Percentiles rank a stretch among this genome's conserved stretches.
Evolutionary conservation across 1,140 invertebrate species (phyloP).

Genomic region (Procambarus clarkii): DNA sequence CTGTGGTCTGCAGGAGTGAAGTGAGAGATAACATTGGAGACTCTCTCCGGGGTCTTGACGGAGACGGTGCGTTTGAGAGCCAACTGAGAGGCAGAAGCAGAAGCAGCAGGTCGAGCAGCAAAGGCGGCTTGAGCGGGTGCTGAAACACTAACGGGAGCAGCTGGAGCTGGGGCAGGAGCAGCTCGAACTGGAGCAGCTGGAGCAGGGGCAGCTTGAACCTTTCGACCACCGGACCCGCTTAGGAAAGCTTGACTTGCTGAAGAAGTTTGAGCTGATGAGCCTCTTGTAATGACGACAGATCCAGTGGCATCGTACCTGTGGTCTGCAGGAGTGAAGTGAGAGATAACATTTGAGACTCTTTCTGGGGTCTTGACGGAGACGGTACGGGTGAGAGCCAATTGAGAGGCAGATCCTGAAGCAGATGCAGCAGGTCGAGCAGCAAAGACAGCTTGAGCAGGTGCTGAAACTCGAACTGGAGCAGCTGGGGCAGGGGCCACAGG

Average conservation of each 20-base stretch:
- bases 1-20: slow-evolving; percentile 66
- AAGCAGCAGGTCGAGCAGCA: background rate
- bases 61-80: slow-evolving; percentile 51
- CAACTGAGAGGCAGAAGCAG: slow-evolving; percentile 19
- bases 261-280: background rate
- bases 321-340: slow-evolving; percentile 62
- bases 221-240: background rate
- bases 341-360: slow-evolving; percentile 38
- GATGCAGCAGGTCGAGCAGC: background rate
- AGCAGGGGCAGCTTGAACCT: background rate
- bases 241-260: slow-evolving; percentile 9
- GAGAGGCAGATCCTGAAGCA: slow-evolving; percentile 12
- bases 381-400: slow-evolving; percentile 38
- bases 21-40: slow-evolving; percentile 60
- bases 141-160: background rate
- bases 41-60: slow-evolving; percentile 54
- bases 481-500: background rate
- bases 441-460: background rate
- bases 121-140: background rate
- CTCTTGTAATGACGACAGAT: slow-evolving; percentile 47
- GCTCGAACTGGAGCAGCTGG: slow-evolving; percentile 9
- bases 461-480: background rate
- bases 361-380: slow-evolving; percentile 57
- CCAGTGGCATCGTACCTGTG: slow-evolving; percentile 65
- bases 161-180: slow-evolving; percentile 1